Conservation (phyloP, 2,888 invertebrate species). For the Himalopsyche tibetana region DNA sequence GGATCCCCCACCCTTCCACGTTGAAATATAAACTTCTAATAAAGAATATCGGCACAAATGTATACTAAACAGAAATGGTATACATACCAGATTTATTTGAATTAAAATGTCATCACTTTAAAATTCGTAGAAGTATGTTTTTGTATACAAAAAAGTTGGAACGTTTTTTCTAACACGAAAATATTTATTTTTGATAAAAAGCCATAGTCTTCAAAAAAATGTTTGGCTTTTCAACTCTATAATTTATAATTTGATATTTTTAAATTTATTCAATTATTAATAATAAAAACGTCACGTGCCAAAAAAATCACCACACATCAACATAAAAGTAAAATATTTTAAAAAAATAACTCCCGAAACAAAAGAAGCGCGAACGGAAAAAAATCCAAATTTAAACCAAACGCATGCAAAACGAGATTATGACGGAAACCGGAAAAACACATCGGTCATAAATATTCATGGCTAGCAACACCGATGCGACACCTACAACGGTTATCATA, state of each 20-base stretch:
- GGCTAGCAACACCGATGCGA: conserved; percentile 48
- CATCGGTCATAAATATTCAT: conserved; percentile 47
- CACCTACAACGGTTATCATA: conserved; percentile 59
- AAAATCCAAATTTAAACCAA: neutral
- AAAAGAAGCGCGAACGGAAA: conserved; percentile 15
- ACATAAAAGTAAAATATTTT: neutral
- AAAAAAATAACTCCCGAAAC: conserved; percentile 8
- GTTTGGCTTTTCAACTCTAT: too few relatives aligned
- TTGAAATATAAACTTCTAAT: neutral
- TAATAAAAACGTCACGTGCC: neutral
- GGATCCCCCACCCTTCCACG: conserved; percentile 72
- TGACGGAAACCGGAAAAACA: conserved; percentile 43
- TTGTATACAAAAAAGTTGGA: neutral
- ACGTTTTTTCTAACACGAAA: neutral
- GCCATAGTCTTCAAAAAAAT: too few relatives aligned
- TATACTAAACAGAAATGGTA: neutral
- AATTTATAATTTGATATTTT: neutral
- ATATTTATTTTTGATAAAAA: too few relatives aligned
- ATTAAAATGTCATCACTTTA: neutral
- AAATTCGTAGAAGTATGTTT: neutral
- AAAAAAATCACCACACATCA: conserved; percentile 11
- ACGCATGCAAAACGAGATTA: conserved; percentile 27
- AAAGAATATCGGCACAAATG: neutral
- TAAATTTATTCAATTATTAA: neutral
- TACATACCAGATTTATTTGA: neutral